Evolutionary conservation across 1,140 invertebrate species (phyloP).

Genomic region (fruit fly (Drosophila melanogaster)): DNA sequence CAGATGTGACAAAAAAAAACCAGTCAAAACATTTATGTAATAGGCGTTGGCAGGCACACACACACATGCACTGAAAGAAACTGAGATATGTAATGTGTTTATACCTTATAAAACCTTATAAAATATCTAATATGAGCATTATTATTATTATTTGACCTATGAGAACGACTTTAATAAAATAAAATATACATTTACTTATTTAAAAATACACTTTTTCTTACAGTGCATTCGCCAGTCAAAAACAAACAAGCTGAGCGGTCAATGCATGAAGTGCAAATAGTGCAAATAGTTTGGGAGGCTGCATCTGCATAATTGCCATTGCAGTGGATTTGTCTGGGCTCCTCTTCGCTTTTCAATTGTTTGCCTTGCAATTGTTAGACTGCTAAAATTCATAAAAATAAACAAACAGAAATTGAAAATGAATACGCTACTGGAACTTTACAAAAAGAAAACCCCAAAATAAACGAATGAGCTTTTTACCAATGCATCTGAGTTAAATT

Average conservation of each 20-base stretch:
- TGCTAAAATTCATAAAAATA: constrained; percentile 18
- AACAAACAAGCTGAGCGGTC: constrained; percentile 40
- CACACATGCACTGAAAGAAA: not conserved
- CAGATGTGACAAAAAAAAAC: constrained; percentile 2
- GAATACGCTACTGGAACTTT: constrained; percentile 3
- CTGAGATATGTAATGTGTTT: not conserved
- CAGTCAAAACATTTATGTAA: constrained; percentile 40
- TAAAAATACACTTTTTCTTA: too few relatives aligned
- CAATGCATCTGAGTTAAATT: too few relatives aligned
- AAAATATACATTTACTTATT: too few relatives aligned
- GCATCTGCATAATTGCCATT: constrained; percentile 48
- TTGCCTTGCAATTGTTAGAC: constrained; percentile 18
- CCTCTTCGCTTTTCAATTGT: constrained; percentile 10
- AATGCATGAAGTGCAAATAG: constrained; percentile 65
- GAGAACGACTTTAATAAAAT: too few relatives aligned
- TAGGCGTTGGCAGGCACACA: constrained; percentile 38
- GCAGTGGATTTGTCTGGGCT: constrained; percentile 20
- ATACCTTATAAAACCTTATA: too few relatives aligned
- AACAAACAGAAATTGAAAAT: constrained; percentile 1
- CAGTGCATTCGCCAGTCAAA: constrained; percentile 4
- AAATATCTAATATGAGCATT: too few relatives aligned
- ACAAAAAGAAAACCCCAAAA: not conserved
- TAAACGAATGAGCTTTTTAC: not conserved
- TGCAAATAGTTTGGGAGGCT: constrained; percentile 57
- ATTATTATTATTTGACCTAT: too few relatives aligned